These are phyloP conservation scores for Pluvialis apricaria DNA, from an alignment of 2,113 vertebrate genomes.

Conservation along the genomic window DNA sequence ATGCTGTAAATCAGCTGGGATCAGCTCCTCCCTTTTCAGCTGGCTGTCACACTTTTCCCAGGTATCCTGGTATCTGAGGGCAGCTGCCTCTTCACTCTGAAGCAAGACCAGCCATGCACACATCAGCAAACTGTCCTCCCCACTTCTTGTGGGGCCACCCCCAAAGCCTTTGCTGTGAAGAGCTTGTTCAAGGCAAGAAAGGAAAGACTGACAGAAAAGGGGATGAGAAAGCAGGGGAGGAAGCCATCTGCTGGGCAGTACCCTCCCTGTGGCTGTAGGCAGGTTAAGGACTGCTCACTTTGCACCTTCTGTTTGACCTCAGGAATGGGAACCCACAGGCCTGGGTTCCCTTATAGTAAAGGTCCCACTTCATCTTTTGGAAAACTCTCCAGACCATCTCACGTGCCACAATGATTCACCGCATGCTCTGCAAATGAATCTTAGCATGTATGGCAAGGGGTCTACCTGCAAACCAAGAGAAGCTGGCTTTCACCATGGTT, in stretches of 20 bases:
- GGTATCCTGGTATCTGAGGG: not conserved
- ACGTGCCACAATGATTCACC: not conserved
- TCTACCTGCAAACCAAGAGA: not conserved
- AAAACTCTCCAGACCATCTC: not conserved
- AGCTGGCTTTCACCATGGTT: not conserved
- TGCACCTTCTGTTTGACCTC: not conserved
- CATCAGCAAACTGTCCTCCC: not conserved
- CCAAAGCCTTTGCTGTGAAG: not conserved
- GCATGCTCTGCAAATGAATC: not conserved
- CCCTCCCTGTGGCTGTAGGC: fast-evolving
- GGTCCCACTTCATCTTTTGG: not conserved
- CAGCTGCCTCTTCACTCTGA: not conserved
- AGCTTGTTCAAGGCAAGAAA: not conserved
- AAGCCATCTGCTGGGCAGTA: not conserved
- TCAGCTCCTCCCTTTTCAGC: not conserved
- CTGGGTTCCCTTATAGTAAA: not conserved
- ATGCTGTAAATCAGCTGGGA: too few species aligned
- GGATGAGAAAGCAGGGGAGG: not conserved
- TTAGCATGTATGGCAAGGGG: fast-evolving
- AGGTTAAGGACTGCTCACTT: not conserved
- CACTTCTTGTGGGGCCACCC: not conserved
- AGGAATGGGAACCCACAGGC: not conserved
- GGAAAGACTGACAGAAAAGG: not conserved
- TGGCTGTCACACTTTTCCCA: not conserved
- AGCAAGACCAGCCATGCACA: not conserved